Evolutionary conservation across 2,797 vertebrate genomes (phyloP).

Genomic region (Acrossocheilus wenchowensis): DNA sequence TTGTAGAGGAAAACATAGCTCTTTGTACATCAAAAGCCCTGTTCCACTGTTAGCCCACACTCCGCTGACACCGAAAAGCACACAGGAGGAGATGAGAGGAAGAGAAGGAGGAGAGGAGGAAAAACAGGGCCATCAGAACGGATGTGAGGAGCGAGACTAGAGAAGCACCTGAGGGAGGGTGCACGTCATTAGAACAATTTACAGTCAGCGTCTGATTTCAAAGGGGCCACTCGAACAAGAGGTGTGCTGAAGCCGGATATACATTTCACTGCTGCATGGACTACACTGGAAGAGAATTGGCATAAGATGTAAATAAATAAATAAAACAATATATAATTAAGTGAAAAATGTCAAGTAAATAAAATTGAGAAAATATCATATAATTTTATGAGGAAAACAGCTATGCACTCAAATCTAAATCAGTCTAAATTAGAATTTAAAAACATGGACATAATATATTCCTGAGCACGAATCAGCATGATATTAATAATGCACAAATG

Average conservation of each 20-base stretch:
- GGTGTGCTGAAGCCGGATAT: not conserved
- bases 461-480: not conserved
- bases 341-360: not conserved
- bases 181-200: conserved; percentile 60
- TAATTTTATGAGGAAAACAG: not conserved
- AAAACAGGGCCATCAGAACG: conserved; percentile 35
- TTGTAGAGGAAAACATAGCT: conserved; percentile 44
- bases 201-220: conserved; percentile 51
- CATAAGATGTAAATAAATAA: not conserved
- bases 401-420: not conserved
- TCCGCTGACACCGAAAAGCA: conserved; percentile 28
- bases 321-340: not conserved
- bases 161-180: conserved; percentile 52
- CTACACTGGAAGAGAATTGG: not conserved
- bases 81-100: conserved; percentile 46
- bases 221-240: conserved; percentile 25
- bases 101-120: conserved; percentile 22
- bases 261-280: not conserved
- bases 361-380: not conserved
- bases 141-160: conserved; percentile 30
- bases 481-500: not conserved
- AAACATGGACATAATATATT: conserved; percentile 11
- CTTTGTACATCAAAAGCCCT: conserved; percentile 53
- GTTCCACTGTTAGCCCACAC: conserved; percentile 52
- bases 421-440: not conserved